phyloP scores from a whole-genome alignment of 2,888 invertebrate genomes.

The Cephus rjabovi region DNA sequence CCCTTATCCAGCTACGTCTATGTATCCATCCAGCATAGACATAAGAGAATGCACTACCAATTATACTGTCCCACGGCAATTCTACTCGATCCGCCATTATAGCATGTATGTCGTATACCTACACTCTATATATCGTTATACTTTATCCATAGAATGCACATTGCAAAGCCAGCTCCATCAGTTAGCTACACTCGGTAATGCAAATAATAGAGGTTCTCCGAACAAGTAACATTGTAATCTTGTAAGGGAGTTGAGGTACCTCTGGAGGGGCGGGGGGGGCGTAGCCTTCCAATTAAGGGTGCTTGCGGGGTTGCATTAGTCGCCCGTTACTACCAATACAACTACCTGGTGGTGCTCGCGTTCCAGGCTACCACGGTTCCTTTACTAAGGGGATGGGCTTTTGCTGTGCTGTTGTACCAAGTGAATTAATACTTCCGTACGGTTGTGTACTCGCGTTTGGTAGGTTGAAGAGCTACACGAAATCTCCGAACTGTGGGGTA shows the following conservation, averaged over 20 bases:
- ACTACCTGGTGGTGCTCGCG: not conserved
- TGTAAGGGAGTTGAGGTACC: not conserved
- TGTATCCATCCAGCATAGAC: not conserved
- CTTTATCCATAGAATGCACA: not conserved
- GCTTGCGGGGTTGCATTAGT: not conserved
- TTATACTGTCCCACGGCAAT: not conserved
- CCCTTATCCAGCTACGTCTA: not conserved
- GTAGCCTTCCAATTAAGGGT: not conserved
- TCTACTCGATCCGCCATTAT: not conserved
- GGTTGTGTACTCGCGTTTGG: not conserved
- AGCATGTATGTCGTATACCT: not conserved
- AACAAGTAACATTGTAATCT: not conserved
- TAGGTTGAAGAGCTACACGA: not conserved
- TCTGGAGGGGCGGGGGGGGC: not conserved
- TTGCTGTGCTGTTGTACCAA: not conserved
- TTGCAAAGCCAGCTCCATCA: not conserved
- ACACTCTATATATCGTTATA: not conserved
- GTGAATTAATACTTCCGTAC: not conserved
- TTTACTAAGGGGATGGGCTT: not conserved
- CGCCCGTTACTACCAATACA: not conserved
- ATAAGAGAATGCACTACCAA: not conserved
- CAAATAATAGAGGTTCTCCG: not conserved
- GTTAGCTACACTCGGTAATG: not conserved
- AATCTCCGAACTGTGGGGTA: not conserved
- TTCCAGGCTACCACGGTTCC: not conserved